Evolutionary conservation across 2,113 vertebrate genomes (phyloP), one percentile per base, ranked within the genome.

Genomic region (Tichodroma muraria): DNA sequence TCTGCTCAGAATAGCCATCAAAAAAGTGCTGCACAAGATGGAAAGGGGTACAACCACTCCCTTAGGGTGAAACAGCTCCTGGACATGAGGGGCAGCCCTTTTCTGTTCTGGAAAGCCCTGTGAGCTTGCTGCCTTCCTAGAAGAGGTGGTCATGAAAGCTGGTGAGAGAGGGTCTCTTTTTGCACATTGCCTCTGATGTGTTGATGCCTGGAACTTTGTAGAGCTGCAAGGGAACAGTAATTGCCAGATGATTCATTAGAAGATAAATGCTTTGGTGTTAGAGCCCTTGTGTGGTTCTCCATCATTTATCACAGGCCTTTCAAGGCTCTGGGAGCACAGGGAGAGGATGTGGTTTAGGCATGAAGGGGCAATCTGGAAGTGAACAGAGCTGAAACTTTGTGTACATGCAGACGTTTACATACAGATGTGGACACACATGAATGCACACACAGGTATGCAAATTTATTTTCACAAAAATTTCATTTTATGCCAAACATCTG

Each of bases 401-500:
- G 30, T 16, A 20, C 25, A 30, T 45, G 40, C 20, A 65, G 24
- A 56, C 0, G 1, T 6, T 1, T 13, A 28, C 27, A 54, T 33
- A 30, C 17, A 53, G 5, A 22, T 20, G 50, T 45, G 21, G 33
- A 16, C 37, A 33, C 49, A 56, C 28, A 15, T 1, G 6, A 49
- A 33, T 49, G 22, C 0, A 0, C 11, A 38, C 16, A 45, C 8
- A 33, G 1, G 2, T 19, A 38, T 23, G 28, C 15, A 28, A 23
- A 24, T 61, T 60, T 72, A 57, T 80, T 96, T 89, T 80, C 3
- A 1, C 15, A 15, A 3, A 0, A 56, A 64, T 82, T 85, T 31
- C 4, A 8, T 47, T 61, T 90, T 49, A 70, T 27, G 37, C 15
- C 2, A 1, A 50, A 28, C 5, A 47, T 54, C 63, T 66, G 54